Percentiles rank a stretch among this genome's conserved stretches.
phyloP scores from a whole-genome alignment of 1,140 invertebrate species.

The Cyrtorhinus lividipennis region DNA sequence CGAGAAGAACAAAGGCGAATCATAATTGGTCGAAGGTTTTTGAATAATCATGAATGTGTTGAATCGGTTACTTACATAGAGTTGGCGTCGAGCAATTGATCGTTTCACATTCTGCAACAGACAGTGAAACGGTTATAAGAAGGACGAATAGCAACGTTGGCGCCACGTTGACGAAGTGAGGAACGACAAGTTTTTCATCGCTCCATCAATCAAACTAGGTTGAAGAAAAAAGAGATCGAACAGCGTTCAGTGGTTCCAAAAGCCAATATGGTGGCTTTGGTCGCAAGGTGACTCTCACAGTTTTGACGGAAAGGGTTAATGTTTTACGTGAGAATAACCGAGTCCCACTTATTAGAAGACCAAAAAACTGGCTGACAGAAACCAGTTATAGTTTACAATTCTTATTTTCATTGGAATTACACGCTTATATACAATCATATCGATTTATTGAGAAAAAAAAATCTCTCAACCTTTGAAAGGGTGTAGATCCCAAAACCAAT shows the following conservation, averaged over 20 bases:
- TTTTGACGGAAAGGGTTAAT: no score
- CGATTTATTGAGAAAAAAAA: no score
- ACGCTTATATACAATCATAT: no score
- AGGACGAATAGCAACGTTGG: neutral
- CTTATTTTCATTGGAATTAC: no score
- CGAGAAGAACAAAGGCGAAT: neutral
- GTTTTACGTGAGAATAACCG: no score
- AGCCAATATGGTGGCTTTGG: no score
- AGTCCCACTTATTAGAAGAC: no score
- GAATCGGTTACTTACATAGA: neutral
- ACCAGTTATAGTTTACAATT: no score
- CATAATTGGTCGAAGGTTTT: neutral
- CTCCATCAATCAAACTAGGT: neutral
- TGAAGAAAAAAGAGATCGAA: neutral
- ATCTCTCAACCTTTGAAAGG: no score
- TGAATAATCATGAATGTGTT: slow-evolving; percentile 1
- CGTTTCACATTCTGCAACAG: neutral
- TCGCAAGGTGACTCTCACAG: no score
- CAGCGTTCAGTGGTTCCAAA: neutral
- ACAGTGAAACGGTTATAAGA: neutral
- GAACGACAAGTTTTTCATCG: neutral
- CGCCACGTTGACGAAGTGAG: neutral
- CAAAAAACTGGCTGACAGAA: no score
- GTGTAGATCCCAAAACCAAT: no score
- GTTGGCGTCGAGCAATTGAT: neutral